phyloP scores from a whole-genome alignment of 1,140 invertebrate genomes.

The Drosophila gunungcola region DNA sequence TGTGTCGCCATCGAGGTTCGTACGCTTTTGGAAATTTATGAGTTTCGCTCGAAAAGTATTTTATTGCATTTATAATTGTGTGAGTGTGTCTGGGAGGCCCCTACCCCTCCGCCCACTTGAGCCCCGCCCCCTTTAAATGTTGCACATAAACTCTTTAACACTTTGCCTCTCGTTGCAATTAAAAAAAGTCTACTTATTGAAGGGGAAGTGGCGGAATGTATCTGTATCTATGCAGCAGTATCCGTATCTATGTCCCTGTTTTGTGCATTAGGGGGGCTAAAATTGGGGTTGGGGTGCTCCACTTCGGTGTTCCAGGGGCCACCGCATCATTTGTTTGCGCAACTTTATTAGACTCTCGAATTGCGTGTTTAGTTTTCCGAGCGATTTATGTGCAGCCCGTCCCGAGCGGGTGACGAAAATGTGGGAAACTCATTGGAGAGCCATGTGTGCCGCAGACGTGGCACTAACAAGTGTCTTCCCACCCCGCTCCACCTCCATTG shows the following conservation, averaged over 20 bases:
- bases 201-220: conserved; percentile 72
- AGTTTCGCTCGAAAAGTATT: conserved; percentile 84
- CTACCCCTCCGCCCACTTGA: conserved; percentile 1
- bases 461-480: conserved; percentile 62
- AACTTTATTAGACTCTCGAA: conserved; percentile 83
- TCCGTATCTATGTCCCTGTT: conserved; percentile 59
- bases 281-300: conserved; percentile 50
- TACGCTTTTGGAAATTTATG: conserved; percentile 83
- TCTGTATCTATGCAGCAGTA: conserved; percentile 50
- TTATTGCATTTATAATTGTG: conserved; percentile 84
- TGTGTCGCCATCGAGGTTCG: conserved; percentile 67
- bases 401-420: conserved; percentile 65
- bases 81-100: conserved; percentile 59
- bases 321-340: conserved; percentile 83
- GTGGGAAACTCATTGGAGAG: conserved; percentile 63
- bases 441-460: conserved; percentile 62
- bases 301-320: conserved; percentile 69
- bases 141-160: conserved; percentile 84
- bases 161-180: conserved; percentile 82
- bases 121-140: conserved; percentile 63
- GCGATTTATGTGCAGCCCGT: conserved; percentile 69
- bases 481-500: neutral
- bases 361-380: conserved; percentile 80
- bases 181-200: conserved; percentile 77
- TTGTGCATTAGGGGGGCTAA: conserved; percentile 55